Evolutionary conservation across 2,797 vertebrate species (phyloP), one percentile per base, ranked within the genome.

Genomic region (Clarias laeviceps): DNA sequence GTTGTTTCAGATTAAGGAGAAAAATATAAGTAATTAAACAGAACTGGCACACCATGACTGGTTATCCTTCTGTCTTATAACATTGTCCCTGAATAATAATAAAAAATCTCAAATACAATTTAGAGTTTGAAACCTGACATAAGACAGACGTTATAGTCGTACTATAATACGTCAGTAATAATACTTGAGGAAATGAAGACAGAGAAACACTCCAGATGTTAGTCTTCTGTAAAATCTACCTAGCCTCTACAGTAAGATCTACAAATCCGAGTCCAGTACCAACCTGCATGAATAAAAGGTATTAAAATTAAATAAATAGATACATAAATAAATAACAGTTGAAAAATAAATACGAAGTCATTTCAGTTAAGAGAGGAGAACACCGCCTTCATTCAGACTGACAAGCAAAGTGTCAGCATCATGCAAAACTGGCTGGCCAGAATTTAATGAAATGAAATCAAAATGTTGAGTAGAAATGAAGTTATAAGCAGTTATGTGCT

Each of bases 21-120:
- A 70, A n/a, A 37, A 20, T 1, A 37, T 34, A 34, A 59, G 14
- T 34, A n/a, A 79, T 79, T 5, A 2, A 50, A 29, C 9, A 45
- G 29, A 27, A 65, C 24, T 29, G 62, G 61, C 15, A 65, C 59
- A 64, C 77, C 64, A 5, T 65, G 14, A 70, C 56, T 61, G 68
- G 80, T 24, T 68, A 40, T 82, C 79, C 59, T 57, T 57, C 40
- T 57, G 29, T 22, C 70, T 14, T 22, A 4, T 61, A 40, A 20
- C 45, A 66, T 9, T 66, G 3, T 82, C 79, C 70, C 79, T 82
- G 84, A 82, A 85, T 27, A 76, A 76, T 56, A 56, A 37, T 6
- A 37, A 20, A 69, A 80, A 80, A 72, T 62, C 34, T 17, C 29
- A 29, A 45, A 18, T 76, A 86, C 17, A 61, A 69, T 77, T 76